These are phyloP conservation scores for Alces alces DNA, from an alignment of 2,113 vertebrate species.

Conservation along the genomic window DNA sequence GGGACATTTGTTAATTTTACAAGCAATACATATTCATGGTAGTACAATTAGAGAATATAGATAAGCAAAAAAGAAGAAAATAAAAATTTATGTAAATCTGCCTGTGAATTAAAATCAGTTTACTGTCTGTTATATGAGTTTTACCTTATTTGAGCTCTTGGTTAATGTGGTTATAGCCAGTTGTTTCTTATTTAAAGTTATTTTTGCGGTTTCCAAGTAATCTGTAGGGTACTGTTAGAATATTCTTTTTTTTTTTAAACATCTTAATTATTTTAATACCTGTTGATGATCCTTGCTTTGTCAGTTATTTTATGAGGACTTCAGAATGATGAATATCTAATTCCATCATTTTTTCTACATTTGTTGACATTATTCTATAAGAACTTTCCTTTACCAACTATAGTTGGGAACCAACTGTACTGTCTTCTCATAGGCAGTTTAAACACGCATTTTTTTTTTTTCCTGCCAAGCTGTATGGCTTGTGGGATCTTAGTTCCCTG, in stretches of 20 bases:
- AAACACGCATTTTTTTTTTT: background rate
- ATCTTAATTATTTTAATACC: background rate
- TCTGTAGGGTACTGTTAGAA: background rate
- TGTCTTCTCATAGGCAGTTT: background rate
- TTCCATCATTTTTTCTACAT: background rate
- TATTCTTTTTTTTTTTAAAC: background rate
- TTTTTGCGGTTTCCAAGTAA: constrained; percentile 3
- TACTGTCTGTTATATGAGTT: background rate
- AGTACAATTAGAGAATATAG: background rate
- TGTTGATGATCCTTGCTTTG: background rate
- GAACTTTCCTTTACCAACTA: background rate
- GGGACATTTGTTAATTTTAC: background rate
- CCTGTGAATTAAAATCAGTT: background rate
- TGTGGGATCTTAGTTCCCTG: background rate
- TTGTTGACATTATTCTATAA: background rate
- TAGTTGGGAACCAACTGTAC: background rate
- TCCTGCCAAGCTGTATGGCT: background rate
- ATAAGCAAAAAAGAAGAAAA: background rate
- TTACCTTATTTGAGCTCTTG: background rate
- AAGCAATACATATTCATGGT: background rate
- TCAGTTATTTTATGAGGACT: background rate
- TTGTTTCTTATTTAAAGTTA: background rate
- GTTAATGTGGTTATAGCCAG: background rate
- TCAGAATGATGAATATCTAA: background rate
- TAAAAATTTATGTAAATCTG: background rate